These are phyloP conservation scores for Holothuria glaberrima DNA, from an alignment of 35 echinoderm and acorn worm species.

Conservation along the genomic window DNA sequence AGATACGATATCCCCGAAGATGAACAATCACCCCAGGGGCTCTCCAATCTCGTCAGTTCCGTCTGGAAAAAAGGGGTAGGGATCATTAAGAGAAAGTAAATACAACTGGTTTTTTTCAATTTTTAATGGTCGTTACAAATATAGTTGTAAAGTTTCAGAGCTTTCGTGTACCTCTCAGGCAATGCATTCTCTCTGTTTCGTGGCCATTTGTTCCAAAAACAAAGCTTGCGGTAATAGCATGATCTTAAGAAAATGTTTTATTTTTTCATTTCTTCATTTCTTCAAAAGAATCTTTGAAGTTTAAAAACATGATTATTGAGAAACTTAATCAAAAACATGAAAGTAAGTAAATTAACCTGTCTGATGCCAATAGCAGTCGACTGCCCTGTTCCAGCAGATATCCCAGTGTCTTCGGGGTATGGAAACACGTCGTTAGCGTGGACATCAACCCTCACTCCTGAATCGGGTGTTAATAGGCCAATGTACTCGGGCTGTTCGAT, in stretches of 20 bases:
- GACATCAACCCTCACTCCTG: slow-evolving; percentile 65
- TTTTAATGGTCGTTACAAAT: too few relatives aligned
- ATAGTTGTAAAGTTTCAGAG: too few relatives aligned
- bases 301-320: too few relatives aligned
- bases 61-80: background rate
- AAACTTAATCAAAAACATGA: too few relatives aligned
- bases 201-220: too few relatives aligned
- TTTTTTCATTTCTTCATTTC: too few relatives aligned
- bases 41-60: background rate
- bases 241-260: too few relatives aligned
- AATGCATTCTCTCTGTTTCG: too few relatives aligned
- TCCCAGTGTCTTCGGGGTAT: slow-evolving; percentile 66
- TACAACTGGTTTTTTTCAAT: too few relatives aligned
- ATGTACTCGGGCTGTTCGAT: slow-evolving; percentile 80
- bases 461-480: slow-evolving; percentile 65
- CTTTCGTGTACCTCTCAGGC: too few relatives aligned
- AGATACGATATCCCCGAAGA: background rate
- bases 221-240: too few relatives aligned
- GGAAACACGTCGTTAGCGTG: slow-evolving; percentile 28
- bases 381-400: slow-evolving; percentile 49
- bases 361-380: slow-evolving; percentile 62
- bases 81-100: background rate
- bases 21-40: slow-evolving; percentile 1
- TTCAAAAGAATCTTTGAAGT: too few relatives aligned
- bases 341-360: background rate